Percentiles rank a stretch among this genome's conserved stretches.
These are phyloP conservation scores for Mesocentrotus franciscanus DNA, from an alignment of 53 echinoderm and acorn worm genomes.

Conservation along the genomic window DNA sequence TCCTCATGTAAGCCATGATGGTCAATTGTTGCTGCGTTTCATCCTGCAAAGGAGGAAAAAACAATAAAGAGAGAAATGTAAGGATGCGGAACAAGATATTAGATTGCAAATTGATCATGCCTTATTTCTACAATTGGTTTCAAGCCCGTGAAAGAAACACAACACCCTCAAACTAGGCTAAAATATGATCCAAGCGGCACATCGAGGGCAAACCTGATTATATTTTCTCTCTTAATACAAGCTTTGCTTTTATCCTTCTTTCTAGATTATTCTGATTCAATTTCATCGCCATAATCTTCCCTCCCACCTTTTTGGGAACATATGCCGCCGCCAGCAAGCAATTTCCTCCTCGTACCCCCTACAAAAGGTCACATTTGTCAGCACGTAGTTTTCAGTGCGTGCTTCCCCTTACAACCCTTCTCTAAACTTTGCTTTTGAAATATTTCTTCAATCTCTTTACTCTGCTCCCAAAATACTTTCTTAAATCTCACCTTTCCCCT, in stretches of 20 bases:
- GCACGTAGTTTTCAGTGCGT: background rate
- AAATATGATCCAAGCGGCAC: constrained; percentile 39
- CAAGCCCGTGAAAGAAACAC: background rate
- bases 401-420: background rate
- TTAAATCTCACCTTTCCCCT: too few relatives aligned
- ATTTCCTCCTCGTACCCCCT: background rate
- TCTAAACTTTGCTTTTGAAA: background rate
- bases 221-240: constrained; percentile 24
- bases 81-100: constrained; percentile 15
- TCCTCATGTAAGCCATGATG: constrained; percentile 65
- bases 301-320: constrained; percentile 44
- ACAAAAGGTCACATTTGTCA: constrained; percentile 39
- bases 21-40: constrained; percentile 64
- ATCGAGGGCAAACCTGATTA: constrained; percentile 36
- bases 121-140: constrained; percentile 19
- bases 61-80: background rate
- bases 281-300: constrained; percentile 50
- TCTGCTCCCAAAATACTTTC: too few relatives aligned
- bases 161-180: constrained; percentile 40
- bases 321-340: constrained; percentile 59
- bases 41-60: constrained; percentile 13
- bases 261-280: constrained; percentile 55
- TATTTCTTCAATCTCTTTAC: background rate
- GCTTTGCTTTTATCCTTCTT: constrained; percentile 44
- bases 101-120: constrained; percentile 36